These are phyloP conservation scores for Pammene aurita DNA, from an alignment of 2,888 invertebrate genomes.

Conservation along the genomic window DNA sequence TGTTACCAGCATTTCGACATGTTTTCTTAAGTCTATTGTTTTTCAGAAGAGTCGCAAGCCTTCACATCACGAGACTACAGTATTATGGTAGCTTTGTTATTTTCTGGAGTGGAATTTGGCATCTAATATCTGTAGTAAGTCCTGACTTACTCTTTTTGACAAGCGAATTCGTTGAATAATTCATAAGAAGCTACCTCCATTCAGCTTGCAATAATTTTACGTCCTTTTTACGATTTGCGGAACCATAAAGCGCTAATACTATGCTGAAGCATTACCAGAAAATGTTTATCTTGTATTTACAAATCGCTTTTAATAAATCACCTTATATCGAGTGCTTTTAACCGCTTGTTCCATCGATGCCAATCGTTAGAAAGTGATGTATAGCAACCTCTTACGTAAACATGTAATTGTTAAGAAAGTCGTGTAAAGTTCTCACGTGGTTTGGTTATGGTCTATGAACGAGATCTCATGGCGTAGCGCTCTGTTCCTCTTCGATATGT, in stretches of 20 bases:
- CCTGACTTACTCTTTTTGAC: background rate
- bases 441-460: conserved; percentile 13
- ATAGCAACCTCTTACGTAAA: too few species aligned
- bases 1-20: too few species aligned
- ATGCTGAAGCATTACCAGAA: conserved; percentile 1
- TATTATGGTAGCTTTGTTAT: too few species aligned
- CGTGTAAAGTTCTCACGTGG: background rate
- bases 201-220: conserved; percentile 4
- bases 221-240: conserved; percentile 10
- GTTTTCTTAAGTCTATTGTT: too few species aligned
- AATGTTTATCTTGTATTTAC: background rate
- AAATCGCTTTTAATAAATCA: background rate
- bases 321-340: background rate
- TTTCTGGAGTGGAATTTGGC: too few species aligned
- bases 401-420: background rate
- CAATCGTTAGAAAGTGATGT: background rate
- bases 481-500: background rate
- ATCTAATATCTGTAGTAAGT: too few species aligned
- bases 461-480: background rate
- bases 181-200: conserved; percentile 1
- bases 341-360: background rate
- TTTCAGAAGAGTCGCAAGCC: too few species aligned
- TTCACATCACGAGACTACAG: too few species aligned
- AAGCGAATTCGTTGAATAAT: background rate
- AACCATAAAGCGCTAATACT: conserved; percentile 10